A percentile compares a stretch with the other conserved stretches of the same genome.
These are phyloP conservation scores for Danio aesculapii DNA, from an alignment of 2,797 vertebrate species.

Conservation along the genomic window DNA sequence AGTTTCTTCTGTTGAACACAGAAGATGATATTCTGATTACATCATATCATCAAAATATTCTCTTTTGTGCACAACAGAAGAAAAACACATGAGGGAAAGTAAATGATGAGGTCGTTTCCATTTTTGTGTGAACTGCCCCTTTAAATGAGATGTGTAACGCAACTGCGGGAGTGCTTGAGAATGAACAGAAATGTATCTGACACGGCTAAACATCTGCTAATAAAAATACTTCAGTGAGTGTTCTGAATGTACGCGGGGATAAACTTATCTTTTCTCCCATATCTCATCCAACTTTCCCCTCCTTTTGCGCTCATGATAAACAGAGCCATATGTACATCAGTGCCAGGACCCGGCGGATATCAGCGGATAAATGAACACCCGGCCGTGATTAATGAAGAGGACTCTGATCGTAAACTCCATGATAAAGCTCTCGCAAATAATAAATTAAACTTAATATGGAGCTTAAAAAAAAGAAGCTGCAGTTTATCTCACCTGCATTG, in stretches of 20 bases:
- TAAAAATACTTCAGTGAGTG: slow-evolving; percentile 11
- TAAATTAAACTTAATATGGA: slow-evolving; percentile 77
- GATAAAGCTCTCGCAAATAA: slow-evolving; percentile 85
- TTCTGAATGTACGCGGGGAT: neutral
- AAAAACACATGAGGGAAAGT: neutral
- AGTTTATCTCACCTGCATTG: slow-evolving; percentile 18
- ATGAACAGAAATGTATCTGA: neutral
- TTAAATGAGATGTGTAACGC: too few species aligned
- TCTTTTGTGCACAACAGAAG: too few species aligned
- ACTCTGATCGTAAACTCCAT: slow-evolving; percentile 79
- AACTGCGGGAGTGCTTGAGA: too few species aligned
- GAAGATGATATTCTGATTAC: too few species aligned
- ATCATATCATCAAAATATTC: too few species aligned
- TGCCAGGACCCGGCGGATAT: slow-evolving; percentile 80
- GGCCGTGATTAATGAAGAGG: slow-evolving; percentile 85
- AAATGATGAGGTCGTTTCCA: too few species aligned
- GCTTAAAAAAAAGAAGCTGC: too few species aligned
- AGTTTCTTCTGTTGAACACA: too few species aligned
- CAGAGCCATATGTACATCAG: slow-evolving; percentile 82
- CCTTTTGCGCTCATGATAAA: slow-evolving; percentile 74
- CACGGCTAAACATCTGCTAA: slow-evolving; percentile 11
- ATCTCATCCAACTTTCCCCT: slow-evolving; percentile 62
- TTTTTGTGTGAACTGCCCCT: too few species aligned
- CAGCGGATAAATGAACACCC: slow-evolving; percentile 82
- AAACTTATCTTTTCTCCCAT: slow-evolving; percentile 57